Conservation (phyloP, 2,888 invertebrate species). For the Lasioglossum morio region DNA sequence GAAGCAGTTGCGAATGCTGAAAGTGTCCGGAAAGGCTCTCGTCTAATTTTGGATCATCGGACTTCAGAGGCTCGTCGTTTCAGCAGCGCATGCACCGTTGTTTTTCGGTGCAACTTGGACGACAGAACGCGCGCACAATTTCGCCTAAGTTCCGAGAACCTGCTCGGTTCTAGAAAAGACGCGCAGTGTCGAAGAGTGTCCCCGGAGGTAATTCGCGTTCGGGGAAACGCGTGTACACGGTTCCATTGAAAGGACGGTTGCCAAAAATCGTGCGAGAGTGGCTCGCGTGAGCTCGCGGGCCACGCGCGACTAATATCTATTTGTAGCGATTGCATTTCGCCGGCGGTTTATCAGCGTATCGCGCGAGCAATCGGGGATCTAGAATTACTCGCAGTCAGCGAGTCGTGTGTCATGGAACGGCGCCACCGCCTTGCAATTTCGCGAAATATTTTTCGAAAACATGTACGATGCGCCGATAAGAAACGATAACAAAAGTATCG, state of each 20-base stretch:
- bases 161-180: background rate
- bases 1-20: background rate
- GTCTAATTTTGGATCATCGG: background rate
- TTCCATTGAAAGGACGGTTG: conserved; percentile 54
- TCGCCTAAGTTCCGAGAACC: conserved; percentile 21
- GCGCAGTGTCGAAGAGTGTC: background rate
- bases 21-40: background rate
- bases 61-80: background rate
- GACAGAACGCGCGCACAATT: conserved; percentile 4
- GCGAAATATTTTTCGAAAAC: background rate
- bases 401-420: background rate
- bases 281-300: background rate
- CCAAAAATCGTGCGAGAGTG: conserved; percentile 44
- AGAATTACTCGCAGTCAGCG: conserved; percentile 33
- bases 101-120: background rate
- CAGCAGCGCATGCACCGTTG: background rate
- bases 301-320: conserved; percentile 38
- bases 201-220: conserved; percentile 32
- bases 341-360: conserved; percentile 42
- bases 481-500: background rate
- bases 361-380: conserved; percentile 32
- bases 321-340: conserved; percentile 53
- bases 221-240: conserved; percentile 31
- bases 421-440: background rate
- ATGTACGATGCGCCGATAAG: background rate